Evolutionary conservation across 2,797 vertebrate genomes (phyloP), one percentile per base, ranked within the genome.

Genomic region (Gastrophryne carolinensis): DNA sequence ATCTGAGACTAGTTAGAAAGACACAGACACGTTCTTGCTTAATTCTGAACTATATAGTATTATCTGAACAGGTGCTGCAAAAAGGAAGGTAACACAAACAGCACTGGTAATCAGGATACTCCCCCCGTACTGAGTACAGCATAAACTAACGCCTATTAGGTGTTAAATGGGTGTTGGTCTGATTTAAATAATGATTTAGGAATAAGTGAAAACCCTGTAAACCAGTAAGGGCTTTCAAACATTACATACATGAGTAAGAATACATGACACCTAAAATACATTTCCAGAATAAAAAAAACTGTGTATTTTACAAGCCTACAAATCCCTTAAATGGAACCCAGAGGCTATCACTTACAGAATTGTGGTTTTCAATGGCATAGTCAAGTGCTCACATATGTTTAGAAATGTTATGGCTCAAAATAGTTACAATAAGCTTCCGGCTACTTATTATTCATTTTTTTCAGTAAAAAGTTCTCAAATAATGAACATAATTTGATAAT

Each of bases 371-470:
- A 21, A 62, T 56, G 65, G 26, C 57, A 69, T 54, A 32, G 21
- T 70, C 63, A 70, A 76, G 57, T 70, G 47, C 24, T 63, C 24
- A 41, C 66, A 63, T 35, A 69, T 76, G 74, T 70, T 70, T 54
- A 34, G 66, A 63, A 70, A 63, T 27, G 54, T 62, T 69, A 68
- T 62, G 29, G 47, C 41, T 70, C 5, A 52, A 56, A 53, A 15
- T 58, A 52, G 27, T 32, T 32, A 24, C 30, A 54, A 21, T 68
- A 54, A 53, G 37, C 52, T 60, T 62, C 39, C 32, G 56, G 57
- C 47, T 70, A 47, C 35, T 63, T 62, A 63, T 49, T 41, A 39
- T 19, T 62, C 35, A 37, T 3, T 35, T 53, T 52, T 65, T 81
- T 79, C 60, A 13, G 0, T 17, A 74, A 65, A 76, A 19, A 52